Evolutionary conservation across 2,113 vertebrate genomes (phyloP), one percentile per base, ranked within the genome.

Genomic region (Lasiurus cinereus): DNA sequence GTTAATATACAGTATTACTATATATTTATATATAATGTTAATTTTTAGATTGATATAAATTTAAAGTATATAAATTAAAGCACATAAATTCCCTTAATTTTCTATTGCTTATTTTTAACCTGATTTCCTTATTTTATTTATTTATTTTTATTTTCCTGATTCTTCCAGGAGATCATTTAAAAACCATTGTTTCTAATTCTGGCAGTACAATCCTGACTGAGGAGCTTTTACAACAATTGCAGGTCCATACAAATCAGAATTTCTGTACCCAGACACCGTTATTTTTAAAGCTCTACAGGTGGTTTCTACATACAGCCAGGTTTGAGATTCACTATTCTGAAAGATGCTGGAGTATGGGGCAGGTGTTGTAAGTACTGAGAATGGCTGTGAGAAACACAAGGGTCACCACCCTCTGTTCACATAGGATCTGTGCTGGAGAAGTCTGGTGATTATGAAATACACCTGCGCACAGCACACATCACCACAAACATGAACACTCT

Each of bases 101-200:
- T 62, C 33, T 92, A 13, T n/a, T 92, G 33, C 33, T 66, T 79
- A 66, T 79, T 85, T 92, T 79, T 89, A 90, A 56, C 15, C 27
- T 52, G 8, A 22, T 50, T 82, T 90, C 1, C 16, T 72, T 62
- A 39, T 59, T 79, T 87, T 82, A 52, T 52, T 52, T 46, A 46
- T 46, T 46, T 46, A 46, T 56, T 56, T 22, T 56, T 56, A 50
- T 33, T 33, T 77, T 83, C 3, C 22, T 16, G 29, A 19, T 62
- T 46, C 8, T 82, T 92, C 80, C 39, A 39, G 39, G 91, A 56
- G 54, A 56, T 22, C 19, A 21, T 64, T 22, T 52, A n/a, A 36
- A 83, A 83, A 43, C 14, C 43, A 64, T 91, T 46, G 10, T 78
- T 94, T 91, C 77, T 29, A 48, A 16, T 62, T 3, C 77, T 54